phyloP scores from a whole-genome alignment of 2,888 invertebrate species.

The Flabesymbios commensalis region DNA sequence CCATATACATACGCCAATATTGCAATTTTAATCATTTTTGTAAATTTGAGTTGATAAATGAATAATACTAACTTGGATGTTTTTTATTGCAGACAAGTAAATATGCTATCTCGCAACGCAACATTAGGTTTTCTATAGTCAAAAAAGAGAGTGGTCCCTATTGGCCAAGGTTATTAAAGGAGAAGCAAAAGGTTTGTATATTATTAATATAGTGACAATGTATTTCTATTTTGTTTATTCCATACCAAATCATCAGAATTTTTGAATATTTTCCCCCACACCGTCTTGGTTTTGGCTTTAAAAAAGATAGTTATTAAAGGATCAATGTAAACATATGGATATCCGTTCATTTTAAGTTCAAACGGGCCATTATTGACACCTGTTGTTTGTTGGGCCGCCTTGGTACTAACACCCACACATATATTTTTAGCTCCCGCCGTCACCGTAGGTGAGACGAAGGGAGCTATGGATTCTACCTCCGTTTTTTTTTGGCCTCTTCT shows the following conservation, averaged over 20 bases:
- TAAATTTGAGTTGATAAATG: slow-evolving; percentile 2
- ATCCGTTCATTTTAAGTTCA: too few relatives aligned
- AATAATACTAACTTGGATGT: not conserved
- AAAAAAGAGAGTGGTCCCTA: slow-evolving; percentile 74
- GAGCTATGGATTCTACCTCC: too few relatives aligned
- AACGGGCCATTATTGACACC: too few relatives aligned
- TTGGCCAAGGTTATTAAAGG: slow-evolving; percentile 87
- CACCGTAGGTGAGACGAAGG: too few relatives aligned
- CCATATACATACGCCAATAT: not conserved
- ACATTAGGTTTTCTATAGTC: slow-evolving; percentile 65
- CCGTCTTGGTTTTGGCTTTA: not conserved
- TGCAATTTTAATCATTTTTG: not conserved
- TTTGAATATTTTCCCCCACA: not conserved
- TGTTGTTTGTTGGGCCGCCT: too few relatives aligned
- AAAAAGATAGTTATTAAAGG: too few relatives aligned
- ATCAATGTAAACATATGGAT: too few relatives aligned
- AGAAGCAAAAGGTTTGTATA: slow-evolving; percentile 76
- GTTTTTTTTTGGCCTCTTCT: too few relatives aligned
- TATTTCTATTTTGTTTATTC: not conserved
- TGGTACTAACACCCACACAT: too few relatives aligned
- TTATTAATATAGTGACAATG: not conserved
- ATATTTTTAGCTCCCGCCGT: too few relatives aligned
- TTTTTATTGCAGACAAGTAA: slow-evolving; percentile 67
- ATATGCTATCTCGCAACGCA: slow-evolving; percentile 63
- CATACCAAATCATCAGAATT: too few relatives aligned